phyloP scores from a whole-genome alignment of 2,797 vertebrate species.

The Dendrocincla fuliginosa region DNA sequence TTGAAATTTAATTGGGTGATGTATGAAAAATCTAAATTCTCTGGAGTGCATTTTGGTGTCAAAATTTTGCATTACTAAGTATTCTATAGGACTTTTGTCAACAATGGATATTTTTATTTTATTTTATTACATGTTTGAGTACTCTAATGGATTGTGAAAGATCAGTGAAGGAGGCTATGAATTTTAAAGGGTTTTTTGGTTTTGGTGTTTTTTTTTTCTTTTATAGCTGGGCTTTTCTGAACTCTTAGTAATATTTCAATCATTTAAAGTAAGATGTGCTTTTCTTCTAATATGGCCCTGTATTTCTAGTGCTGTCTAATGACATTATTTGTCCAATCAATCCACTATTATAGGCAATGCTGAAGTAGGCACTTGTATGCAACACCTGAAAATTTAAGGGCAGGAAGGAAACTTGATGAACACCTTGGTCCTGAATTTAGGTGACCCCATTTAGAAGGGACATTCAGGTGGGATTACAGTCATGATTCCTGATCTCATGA shows the following conservation, averaged over 20 bases:
- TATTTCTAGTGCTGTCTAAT: not conserved
- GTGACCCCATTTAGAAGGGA: not conserved
- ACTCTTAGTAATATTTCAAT: not conserved
- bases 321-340: not conserved
- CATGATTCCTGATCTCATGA: not conserved
- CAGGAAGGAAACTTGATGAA: not conserved
- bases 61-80: not conserved
- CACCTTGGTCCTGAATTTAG: not conserved
- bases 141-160: not conserved
- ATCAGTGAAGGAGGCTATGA: not conserved
- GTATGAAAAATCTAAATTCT: not conserved
- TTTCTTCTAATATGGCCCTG: not conserved
- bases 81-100: not conserved
- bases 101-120: not conserved
- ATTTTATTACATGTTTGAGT: not conserved
- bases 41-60: not conserved
- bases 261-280: not conserved
- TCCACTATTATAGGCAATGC: not conserved
- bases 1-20: conserved; percentile 7
- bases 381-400: not conserved
- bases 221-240: not conserved
- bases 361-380: not conserved
- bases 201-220: not conserved
- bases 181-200: not conserved
- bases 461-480: not conserved